Evolutionary conservation across 2,113 vertebrate genomes (phyloP), one percentile per base, ranked within the genome.

Genomic region (Suricata suricatta): DNA sequence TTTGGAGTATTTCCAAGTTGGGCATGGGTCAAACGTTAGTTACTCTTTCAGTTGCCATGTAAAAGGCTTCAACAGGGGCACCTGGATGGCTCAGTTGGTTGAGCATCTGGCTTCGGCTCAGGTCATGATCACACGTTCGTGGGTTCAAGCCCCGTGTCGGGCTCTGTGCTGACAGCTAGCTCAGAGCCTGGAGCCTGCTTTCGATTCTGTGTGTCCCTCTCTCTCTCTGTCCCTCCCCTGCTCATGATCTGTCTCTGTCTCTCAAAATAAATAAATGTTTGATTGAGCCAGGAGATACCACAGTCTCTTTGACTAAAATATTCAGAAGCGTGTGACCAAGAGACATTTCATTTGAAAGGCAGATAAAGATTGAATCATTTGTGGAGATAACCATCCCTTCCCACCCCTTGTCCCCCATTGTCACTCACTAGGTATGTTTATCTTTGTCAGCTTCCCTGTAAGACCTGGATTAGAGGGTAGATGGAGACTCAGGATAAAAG

Each of bases 1-100:
- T 82, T 74, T 85, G 63, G 31, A 95, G 23, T 60, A 54, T 96
- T 97, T 66, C 60, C 76, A 93, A 44, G 2, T 80, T 92, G 69
- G 95, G 77, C 9, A 64, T 90, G 11, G 17, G 77, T 84, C 68
- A 88, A 91, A 52, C 14, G 17, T 4, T 89, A 31, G 19, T 76
- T 96, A 68, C 52, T 90, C 35, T 54, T 94, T 88, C 11, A 93
- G 35, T 77, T 84, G 25, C 17, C 86, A 95, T 13, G 57, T 47
- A 50, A 80, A 92, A 69, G 63, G n/a, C 72, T 92, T 63, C 41
- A 41, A 41, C 41, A 41, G 41, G 41, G 41, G 41, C 41, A 41
- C 41, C 41, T 41, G 41, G 41, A 41, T 41, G 41, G 41, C 41
- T 41, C 41, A 41, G 41, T 41, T 41, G 41, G 41, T 41, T 41